Evolutionary conservation across 1,140 invertebrate genomes (phyloP), one percentile per base, ranked within the genome.

Genomic region (Microplitis mediator): DNA sequence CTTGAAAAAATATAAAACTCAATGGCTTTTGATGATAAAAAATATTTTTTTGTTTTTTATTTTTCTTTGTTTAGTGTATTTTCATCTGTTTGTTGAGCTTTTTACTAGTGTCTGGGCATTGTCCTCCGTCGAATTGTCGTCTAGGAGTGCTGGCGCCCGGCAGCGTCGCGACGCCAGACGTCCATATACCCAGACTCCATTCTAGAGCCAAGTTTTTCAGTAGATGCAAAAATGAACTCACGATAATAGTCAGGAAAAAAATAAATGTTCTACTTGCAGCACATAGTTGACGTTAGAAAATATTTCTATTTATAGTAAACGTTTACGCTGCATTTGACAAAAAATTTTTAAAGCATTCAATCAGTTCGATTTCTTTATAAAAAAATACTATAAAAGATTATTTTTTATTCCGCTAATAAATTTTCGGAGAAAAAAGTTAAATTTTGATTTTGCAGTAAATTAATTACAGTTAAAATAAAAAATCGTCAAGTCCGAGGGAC

Each of bases 401-500:
- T 45, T 45, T 45, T 45, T 45, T 45, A 45, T 3, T 45, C 6
- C 11, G 11, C 8, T 6, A 45, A 45, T 45, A 45, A 45, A 45
- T 45, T 45, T 45, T 6, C 0, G 23, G 23, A 45, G 39, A 9
- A 45, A 11, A 45, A 45, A 6, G 39, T 45, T 5, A 45, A 45
- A 45, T 45, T 45, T 11, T 11, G 62, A 63, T 69, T 72, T 75
- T 69, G 63, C 77, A 80, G 79, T 82, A 83, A 84, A 84, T 83
- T 84, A 84, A 84, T 84, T 84, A 83, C 79, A 79, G 81, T 80
- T 84, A 45, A 45, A 23, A 23, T 82, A 84, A 84, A 84, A 83
- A 77, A 81, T 83, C 82, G 82, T 84, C 83, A 84, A 82, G 77
- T 64, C 61, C 51, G 62, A 52, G 69, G 69, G 34, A 50, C 11